A percentile compares a stretch with the other conserved stretches of the same genome.
These are phyloP conservation scores for Drosophila glabriapex DNA, from an alignment of 2,888 invertebrate genomes.

Conservation along the genomic window DNA sequence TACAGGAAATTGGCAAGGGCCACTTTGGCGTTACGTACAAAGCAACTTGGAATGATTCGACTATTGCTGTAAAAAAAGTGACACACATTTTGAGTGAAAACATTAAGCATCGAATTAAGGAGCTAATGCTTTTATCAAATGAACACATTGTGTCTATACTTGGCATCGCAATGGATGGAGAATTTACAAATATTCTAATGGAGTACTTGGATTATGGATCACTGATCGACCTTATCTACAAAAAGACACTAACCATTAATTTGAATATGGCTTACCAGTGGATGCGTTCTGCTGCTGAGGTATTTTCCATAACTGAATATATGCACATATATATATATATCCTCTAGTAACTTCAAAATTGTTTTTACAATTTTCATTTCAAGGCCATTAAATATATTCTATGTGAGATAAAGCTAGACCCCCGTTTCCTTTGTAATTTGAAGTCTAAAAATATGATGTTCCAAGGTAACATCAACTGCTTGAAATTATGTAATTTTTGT, in stretches of 20 bases:
- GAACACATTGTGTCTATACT: not conserved
- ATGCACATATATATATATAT: not conserved
- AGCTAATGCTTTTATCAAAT: not conserved
- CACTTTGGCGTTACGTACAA: not conserved
- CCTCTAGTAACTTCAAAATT: not conserved
- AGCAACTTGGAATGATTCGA: not conserved
- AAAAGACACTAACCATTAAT: not conserved
- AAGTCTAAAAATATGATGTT: not conserved
- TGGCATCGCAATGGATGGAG: not conserved
- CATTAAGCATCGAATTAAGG: not conserved
- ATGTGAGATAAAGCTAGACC: not conserved
- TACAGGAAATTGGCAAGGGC: not conserved
- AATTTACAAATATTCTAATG: not conserved
- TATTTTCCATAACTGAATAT: not conserved
- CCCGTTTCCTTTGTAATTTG: not conserved
- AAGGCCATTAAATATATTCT: not conserved
- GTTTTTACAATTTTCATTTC: not conserved
- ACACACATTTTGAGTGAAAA: not conserved
- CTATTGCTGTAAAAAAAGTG: not conserved
- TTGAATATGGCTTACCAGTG: not conserved
- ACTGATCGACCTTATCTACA: not conserved
- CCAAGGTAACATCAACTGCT: not conserved
- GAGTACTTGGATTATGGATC: not conserved
- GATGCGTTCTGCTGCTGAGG: not conserved
- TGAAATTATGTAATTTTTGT: constrained; percentile 8